Evolutionary conservation across 2,113 vertebrate genomes (phyloP).

Genomic region (Castor canadensis): DNA sequence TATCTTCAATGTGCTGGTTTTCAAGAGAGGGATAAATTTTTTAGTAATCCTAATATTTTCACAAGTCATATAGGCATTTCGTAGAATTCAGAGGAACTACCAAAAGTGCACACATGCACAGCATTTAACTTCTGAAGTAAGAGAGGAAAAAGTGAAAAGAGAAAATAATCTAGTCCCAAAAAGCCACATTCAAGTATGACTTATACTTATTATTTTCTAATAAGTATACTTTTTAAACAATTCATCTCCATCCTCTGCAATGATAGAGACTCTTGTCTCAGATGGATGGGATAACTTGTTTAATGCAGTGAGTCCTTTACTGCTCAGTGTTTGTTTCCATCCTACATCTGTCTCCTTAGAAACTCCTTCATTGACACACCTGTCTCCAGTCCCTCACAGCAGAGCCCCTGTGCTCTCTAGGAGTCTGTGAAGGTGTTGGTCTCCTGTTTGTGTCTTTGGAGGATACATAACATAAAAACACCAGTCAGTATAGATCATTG

Average conservation of each 20-base stretch:
- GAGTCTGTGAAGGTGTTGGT: accelerated
- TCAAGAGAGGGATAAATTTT: background rate
- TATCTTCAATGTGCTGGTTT: background rate
- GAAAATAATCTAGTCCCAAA: background rate
- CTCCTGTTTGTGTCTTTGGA: background rate
- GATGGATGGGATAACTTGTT: too few species aligned
- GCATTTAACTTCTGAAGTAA: background rate
- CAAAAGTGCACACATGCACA: background rate
- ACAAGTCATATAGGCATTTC: background rate
- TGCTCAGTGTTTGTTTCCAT: too few species aligned
- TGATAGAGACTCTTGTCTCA: background rate
- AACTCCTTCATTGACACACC: too few species aligned
- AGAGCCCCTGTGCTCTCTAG: accelerated
- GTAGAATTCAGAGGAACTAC: background rate
- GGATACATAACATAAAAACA: accelerated
- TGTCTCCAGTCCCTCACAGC: accelerated
- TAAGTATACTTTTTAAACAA: background rate
- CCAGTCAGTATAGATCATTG: too few species aligned
- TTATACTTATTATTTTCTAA: background rate
- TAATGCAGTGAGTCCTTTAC: accelerated
- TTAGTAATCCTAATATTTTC: background rate
- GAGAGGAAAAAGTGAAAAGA: background rate
- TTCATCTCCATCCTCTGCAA: background rate
- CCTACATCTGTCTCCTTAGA: too few species aligned
- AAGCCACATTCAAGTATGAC: background rate